Conservation (phyloP, 64 coral and sea anemone species). For the Porites lutea region DNA sequence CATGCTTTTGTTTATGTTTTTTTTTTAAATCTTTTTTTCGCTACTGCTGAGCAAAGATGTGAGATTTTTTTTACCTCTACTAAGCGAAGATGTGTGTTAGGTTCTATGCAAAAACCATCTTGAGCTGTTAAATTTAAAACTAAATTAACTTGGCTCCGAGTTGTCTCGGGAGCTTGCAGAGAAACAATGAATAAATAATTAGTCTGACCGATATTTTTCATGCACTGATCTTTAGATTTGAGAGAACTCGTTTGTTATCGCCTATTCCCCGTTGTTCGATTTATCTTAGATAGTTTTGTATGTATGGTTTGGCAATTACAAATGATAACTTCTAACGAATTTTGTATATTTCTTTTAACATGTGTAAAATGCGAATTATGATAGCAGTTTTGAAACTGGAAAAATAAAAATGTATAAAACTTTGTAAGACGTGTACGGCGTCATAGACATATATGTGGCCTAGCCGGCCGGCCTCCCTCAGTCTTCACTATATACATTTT, state of each 20-base stretch:
- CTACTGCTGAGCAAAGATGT: too few relatives aligned
- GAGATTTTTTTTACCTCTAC: neutral
- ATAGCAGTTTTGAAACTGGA: too few relatives aligned
- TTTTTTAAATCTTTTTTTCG: too few relatives aligned
- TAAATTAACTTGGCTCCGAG: neutral
- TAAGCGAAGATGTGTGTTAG: neutral
- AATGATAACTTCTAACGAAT: neutral
- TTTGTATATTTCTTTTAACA: neutral
- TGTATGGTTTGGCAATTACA: neutral
- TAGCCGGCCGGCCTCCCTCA: too few relatives aligned
- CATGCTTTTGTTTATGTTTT: too few relatives aligned
- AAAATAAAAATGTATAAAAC: too few relatives aligned
- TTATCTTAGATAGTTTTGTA: neutral
- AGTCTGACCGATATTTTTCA: conserved; percentile 17
- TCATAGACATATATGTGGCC: too few relatives aligned
- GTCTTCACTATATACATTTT: too few relatives aligned
- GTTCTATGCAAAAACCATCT: neutral
- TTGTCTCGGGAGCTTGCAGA: conserved; percentile 4
- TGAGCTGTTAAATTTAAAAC: neutral
- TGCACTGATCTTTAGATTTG: neutral
- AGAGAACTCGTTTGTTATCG: conserved; percentile 8
- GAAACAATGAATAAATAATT: conserved; percentile 29
- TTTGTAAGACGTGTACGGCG: too few relatives aligned
- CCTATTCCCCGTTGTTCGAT: neutral
- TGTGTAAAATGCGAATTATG: too few relatives aligned